Evolutionary conservation across 2,797 vertebrate genomes (phyloP).

Genomic region (Paramormyrops hopkinsi): DNA sequence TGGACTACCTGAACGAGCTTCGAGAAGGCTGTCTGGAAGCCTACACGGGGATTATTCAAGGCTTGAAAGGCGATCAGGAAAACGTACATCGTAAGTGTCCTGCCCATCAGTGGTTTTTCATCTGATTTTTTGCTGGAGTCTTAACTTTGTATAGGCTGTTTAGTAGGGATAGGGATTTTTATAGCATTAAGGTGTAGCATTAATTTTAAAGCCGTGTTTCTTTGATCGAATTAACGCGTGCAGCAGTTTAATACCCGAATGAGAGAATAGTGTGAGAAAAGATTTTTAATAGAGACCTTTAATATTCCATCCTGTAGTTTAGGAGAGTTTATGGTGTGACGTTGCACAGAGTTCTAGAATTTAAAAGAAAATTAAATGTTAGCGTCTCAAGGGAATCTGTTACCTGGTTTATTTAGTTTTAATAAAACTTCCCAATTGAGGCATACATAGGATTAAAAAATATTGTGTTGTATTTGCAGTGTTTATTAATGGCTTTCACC

Average conservation of each 20-base stretch:
- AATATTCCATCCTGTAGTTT: not conserved
- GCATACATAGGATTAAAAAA: not conserved
- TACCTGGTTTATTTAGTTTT: not conserved
- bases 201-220: not conserved
- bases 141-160: not conserved
- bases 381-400: not conserved
- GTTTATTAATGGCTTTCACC: not conserved
- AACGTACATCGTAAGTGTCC: constrained; percentile 90
- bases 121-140: not conserved
- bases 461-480: not conserved
- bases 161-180: not conserved
- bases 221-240: not conserved
- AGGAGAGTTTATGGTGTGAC: not conserved
- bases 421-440: not conserved
- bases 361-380: not conserved
- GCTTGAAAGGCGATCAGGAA: constrained; percentile 95
- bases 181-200: not conserved
- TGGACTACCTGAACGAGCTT: constrained; percentile 96
- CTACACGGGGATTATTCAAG: constrained; percentile 95
- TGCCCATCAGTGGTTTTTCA: not conserved
- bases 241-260: not conserved
- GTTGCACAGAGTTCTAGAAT: not conserved
- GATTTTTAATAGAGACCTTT: not conserved
- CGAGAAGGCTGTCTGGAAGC: constrained; percentile 94
- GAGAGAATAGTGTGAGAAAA: not conserved